Percentiles rank a stretch among this genome's conserved stretches.
Evolutionary conservation across 2,888 invertebrate genomes (phyloP).

Genomic region (Zaprionus lineosus): DNA sequence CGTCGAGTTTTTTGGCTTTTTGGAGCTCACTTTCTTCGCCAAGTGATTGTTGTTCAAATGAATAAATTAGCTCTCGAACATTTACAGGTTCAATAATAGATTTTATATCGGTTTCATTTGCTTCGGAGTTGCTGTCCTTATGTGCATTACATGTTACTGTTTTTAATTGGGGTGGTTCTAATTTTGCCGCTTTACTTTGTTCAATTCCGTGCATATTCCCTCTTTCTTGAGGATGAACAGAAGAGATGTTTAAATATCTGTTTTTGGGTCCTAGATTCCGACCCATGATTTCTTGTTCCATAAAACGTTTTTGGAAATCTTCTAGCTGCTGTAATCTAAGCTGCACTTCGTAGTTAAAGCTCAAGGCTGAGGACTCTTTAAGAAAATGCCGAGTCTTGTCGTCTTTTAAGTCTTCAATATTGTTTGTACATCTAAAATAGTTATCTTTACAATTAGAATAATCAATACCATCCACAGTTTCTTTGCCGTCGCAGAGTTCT

Average conservation of each 20-base stretch:
- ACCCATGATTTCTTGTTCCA: conserved; percentile 40
- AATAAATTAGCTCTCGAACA: conserved; percentile 84
- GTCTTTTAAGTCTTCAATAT: too few species aligned
- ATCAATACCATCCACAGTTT: too few species aligned
- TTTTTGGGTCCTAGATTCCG: background rate
- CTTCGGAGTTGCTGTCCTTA: conserved; percentile 69
- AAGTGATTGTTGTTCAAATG: conserved; percentile 85
- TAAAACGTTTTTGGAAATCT: conserved; percentile 56
- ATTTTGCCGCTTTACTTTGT: too few species aligned
- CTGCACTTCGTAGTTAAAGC: conserved; percentile 48
- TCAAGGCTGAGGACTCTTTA: background rate
- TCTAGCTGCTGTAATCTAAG: conserved; percentile 63
- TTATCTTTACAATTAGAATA: too few species aligned
- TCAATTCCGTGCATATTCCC: too few species aligned
- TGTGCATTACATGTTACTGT: too few species aligned
- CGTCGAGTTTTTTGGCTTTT: too few species aligned
- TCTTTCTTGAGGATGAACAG: too few species aligned
- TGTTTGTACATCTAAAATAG: too few species aligned
- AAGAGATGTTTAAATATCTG: background rate
- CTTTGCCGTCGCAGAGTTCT: too few species aligned
- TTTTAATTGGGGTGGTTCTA: too few species aligned
- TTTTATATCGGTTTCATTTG: too few species aligned
- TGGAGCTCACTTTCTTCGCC: conserved; percentile 21
- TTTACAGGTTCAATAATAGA: conserved; percentile 79
- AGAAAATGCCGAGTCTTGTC: background rate